These are phyloP conservation scores for Dicentrarchus labrax DNA, from an alignment of 2,113 vertebrate genomes.

Conservation along the genomic window DNA sequence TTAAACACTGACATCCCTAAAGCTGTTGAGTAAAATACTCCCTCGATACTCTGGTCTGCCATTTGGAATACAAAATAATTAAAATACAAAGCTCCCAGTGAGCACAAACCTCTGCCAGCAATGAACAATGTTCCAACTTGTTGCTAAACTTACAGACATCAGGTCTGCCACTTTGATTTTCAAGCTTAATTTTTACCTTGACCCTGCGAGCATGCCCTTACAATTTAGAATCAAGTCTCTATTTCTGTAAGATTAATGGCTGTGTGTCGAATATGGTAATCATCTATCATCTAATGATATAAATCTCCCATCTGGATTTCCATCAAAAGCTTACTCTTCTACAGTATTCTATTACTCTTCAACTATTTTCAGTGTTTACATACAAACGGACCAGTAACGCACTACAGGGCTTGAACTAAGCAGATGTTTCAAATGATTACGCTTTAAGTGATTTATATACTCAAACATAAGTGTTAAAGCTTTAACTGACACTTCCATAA, in stretches of 20 bases:
- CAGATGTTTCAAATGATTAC: background rate
- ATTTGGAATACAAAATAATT: background rate
- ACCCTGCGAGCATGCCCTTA: background rate
- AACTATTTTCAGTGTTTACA: slow-evolving; percentile 1
- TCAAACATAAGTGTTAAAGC: background rate
- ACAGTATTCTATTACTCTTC: no score
- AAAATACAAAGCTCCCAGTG: background rate
- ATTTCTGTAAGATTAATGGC: slow-evolving; percentile 15
- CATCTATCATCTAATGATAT: background rate
- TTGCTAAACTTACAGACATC: background rate
- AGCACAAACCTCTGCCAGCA: background rate
- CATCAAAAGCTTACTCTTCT: background rate
- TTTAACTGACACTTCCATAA: background rate
- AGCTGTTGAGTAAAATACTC: slow-evolving; percentile 6
- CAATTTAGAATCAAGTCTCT: slow-evolving; percentile 11
- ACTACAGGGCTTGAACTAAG: background rate
- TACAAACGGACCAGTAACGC: background rate
- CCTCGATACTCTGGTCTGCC: background rate
- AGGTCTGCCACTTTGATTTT: background rate
- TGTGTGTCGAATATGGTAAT: slow-evolving; percentile 1
- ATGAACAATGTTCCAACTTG: background rate
- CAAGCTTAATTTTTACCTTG: background rate
- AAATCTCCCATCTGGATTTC: background rate
- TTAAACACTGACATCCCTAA: background rate
- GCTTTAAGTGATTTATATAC: background rate